Evolutionary conservation across 2,888 invertebrate genomes (phyloP).

Genomic region (Philhelius pedissequus): DNA sequence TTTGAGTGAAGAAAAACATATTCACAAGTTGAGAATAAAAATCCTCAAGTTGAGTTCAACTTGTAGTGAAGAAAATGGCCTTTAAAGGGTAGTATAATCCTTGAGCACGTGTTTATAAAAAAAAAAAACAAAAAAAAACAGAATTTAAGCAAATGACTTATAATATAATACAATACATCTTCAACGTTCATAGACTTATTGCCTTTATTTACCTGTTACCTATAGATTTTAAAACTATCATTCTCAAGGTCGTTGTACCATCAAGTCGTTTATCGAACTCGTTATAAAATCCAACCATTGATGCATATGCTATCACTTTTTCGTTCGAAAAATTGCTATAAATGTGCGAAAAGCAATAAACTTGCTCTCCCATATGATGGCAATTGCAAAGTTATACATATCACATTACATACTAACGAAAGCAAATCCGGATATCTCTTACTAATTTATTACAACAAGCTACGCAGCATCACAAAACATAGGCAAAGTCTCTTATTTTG

Average conservation of each 20-base stretch:
- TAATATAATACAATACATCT: no score
- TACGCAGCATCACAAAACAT: not conserved
- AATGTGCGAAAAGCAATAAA: slow-evolving; percentile 34
- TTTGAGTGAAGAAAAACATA: no score
- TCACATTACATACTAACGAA: not conserved
- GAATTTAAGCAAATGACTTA: no score
- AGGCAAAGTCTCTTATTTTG: not conserved
- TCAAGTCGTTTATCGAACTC: not conserved
- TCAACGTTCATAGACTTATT: no score
- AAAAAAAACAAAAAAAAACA: no score
- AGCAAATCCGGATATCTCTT: slow-evolving; percentile 2
- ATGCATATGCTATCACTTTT: not conserved
- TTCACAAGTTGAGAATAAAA: no score
- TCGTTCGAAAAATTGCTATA: not conserved
- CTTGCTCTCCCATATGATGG: not conserved
- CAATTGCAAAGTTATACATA: not conserved
- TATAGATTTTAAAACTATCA: no score
- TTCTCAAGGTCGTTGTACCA: not conserved
- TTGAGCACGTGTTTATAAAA: no score
- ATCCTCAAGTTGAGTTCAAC: no score
- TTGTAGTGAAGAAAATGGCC: no score
- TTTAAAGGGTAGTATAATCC: no score
- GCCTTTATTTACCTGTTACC: no score
- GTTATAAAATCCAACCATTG: not conserved
- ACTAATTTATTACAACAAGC: slow-evolving; percentile 15